Evolutionary conservation across 2,113 vertebrate genomes (phyloP), one percentile per base, ranked within the genome.

Genomic region (Colossoma macropomum): DNA sequence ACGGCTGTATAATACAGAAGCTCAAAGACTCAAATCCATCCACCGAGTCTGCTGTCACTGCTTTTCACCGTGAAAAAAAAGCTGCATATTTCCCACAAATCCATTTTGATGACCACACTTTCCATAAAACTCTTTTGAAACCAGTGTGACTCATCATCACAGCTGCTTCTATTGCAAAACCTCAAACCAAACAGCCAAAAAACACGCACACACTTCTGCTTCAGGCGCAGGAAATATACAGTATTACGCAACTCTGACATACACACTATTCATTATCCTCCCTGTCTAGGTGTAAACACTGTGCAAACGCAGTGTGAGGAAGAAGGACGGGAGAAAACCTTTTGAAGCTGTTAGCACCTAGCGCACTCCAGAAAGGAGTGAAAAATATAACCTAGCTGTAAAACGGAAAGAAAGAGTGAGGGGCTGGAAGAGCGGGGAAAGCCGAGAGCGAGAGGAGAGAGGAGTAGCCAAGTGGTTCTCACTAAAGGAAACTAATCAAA

Each of bases 101-200:
- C 38, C 11, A 48, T 45, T 45, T 9, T 11, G 41, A 45, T 77
- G 78, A 75, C 12, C 9, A 9, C 12, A 72, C 71, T 86, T 76
- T 48, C 81, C 21, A 71, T 71, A 73, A 75, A 71, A 32, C 9
- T 41, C 52, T 30, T 59, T 52, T 34, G 45, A 76, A 19, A 70
- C 25, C 21, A 54, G 23, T 2, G 13, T 1, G 45, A 65, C 38
- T 32, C n/a, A 41, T 79, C 62, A 38, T 30, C 54, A 30, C 70
- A 70, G 27, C 38, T 23, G 32, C 54, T 79, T 38, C 60, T 52
- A 19, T 69, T 74, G 28, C 30, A 66, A 48, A 82, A 75, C 63
- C 0, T 23, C 34, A 30, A 41, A 48, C 23, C 52, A 48, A 48
- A 7, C 72, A 76, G 41, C 74, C 54, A 77, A 62, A 48, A 48